Evolutionary conservation across 2,113 vertebrate genomes (phyloP), one percentile per base, ranked within the genome.

Genomic region (Addax nasomaculatus): DNA sequence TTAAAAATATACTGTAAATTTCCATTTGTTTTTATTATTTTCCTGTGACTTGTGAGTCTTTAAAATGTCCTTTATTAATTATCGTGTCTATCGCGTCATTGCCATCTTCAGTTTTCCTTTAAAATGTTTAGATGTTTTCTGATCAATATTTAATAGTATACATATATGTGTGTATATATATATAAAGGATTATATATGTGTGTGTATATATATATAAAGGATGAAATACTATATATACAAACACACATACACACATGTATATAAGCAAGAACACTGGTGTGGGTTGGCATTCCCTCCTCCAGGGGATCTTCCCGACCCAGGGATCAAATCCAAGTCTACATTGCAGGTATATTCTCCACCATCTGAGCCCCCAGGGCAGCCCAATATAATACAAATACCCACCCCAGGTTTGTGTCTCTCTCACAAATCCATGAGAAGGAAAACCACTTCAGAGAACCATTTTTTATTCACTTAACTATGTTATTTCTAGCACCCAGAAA

Each of bases 31-130:
- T 86, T 53, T 25, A 30, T 55, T 60, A 15, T n/a, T 89, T 89
- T 79, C 45, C 43, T 58, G 1, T 57, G 16, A 55, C 12, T 62
- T 89, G 89, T 81, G 9, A 39, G 53, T 73, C 55, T 53, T 70
- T 53, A 83, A 73, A 43, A 90, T 89, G 51, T 45, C 55, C 9
- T 51, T 55, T 85, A 15, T 70, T 47, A 36, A 36, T 25, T 76
- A 43, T 13, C 36, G 3, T 43, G 36, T 25, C 36, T 79, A 53
- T 70, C 6, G 19, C 27, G 80, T 39, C 14, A 36, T 5, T 79
- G 57, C 21, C 30, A n/a, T 14, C 92, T 90, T 86, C 5, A 47
- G 30, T 85, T 90, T 55, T 70, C 47, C 51, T 93, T 87, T 79
- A 60, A 76, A 47, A n/a, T 86, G 10, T 81, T 81, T 90, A 4